Evolutionary conservation across 2,113 vertebrate genomes (phyloP).

Genomic region (Athene cunicularia): DNA sequence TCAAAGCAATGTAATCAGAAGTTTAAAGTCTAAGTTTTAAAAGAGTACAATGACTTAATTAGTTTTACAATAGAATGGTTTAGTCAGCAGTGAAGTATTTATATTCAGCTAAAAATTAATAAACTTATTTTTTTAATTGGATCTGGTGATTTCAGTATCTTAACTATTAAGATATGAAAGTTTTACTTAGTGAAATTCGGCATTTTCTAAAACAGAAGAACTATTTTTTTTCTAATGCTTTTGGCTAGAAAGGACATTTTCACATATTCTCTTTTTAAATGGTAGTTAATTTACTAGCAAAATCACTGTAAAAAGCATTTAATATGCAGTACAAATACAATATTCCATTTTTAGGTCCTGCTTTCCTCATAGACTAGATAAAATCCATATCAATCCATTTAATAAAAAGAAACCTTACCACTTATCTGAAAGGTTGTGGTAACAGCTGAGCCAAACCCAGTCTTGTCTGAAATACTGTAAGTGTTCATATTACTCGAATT

Average conservation of each 20-base stretch:
- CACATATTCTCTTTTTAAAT: neutral
- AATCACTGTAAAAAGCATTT: neutral
- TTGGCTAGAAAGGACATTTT: neutral
- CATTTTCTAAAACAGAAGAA: neutral
- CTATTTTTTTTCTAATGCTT: neutral
- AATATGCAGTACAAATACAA: neutral
- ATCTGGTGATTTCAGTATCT: neutral
- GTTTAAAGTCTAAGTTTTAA: neutral
- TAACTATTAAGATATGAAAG: neutral
- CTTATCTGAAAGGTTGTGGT: constrained; percentile 67
- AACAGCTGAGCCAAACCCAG: constrained; percentile 40
- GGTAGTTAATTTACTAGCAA: neutral
- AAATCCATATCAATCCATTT: neutral
- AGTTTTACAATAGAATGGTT: constrained; percentile 9
- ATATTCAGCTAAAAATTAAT: constrained; percentile 31
- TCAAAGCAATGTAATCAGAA: neutral
- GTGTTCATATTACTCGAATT: neutral
- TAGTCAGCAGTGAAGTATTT: constrained; percentile 47
- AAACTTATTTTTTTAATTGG: neutral
- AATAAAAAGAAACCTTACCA: constrained; percentile 66
- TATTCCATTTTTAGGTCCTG: neutral
- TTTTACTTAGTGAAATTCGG: neutral
- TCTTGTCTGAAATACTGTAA: constrained; percentile 13
- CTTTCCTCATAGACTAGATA: neutral
- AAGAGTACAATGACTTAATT: constrained; percentile 33